Evolutionary conservation across 2,113 vertebrate genomes (phyloP).

Genomic region (Sander lucioperca): DNA sequence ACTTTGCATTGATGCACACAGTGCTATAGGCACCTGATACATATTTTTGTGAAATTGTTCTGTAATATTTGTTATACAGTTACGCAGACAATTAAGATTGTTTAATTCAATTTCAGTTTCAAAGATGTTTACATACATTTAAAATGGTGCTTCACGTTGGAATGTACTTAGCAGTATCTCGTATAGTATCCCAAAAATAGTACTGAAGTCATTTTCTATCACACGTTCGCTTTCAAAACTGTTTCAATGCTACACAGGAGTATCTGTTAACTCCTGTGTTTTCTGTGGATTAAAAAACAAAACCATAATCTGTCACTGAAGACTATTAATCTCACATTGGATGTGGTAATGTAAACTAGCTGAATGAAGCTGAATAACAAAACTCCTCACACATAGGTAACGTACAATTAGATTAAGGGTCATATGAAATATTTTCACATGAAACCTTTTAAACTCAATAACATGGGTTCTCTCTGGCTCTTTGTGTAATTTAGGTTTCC

Average conservation of each 20-base stretch:
- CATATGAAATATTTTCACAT: neutral
- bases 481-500: neutral
- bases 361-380: too few relatives aligned
- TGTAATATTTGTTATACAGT: neutral
- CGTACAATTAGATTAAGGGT: neutral
- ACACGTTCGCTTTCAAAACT: neutral
- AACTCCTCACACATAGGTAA: neutral
- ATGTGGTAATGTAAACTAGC: neutral
- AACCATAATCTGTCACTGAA: neutral
- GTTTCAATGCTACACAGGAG: neutral
- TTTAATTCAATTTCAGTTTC: neutral
- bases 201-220: neutral
- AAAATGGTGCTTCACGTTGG: neutral
- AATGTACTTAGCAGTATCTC: neutral
- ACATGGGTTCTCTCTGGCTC: neutral
- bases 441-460: conserved; percentile 30
- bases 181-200: neutral
- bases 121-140: neutral
- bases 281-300: neutral
- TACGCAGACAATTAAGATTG: neutral
- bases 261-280: neutral
- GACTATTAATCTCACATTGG: neutral
- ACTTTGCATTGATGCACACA: neutral
- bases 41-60: neutral
- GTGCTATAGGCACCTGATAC: neutral